phyloP scores from a whole-genome alignment of 1,140 invertebrate genomes.

The Centruroides sculpturatus region DNA sequence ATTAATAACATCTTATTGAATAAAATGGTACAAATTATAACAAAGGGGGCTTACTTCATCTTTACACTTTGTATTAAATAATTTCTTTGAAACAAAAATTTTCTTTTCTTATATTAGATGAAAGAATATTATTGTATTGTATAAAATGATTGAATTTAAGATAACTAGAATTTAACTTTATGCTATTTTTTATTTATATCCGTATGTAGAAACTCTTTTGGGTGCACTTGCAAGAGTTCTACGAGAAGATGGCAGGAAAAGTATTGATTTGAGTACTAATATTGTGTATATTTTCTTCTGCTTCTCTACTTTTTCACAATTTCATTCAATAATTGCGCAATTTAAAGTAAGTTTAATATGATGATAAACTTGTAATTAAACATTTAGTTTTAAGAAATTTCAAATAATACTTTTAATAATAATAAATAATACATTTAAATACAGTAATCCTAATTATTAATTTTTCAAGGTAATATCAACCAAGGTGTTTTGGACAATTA shows the following conservation, averaged over 20 bases:
- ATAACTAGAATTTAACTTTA: background rate
- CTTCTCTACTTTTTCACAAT: constrained; percentile 90
- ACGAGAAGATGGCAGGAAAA: constrained; percentile 92
- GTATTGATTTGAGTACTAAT: constrained; percentile 88
- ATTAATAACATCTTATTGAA: too few relatives aligned
- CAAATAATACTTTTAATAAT: too few relatives aligned
- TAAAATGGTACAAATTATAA: too few relatives aligned
- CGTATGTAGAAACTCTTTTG: constrained; percentile 67
- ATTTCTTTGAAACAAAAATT: too few relatives aligned
- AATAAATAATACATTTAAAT: too few relatives aligned
- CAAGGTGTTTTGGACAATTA: too few relatives aligned
- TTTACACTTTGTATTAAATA: too few relatives aligned
- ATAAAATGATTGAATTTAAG: constrained; percentile 36
- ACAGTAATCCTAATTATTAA: too few relatives aligned
- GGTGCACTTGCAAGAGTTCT: constrained; percentile 87
- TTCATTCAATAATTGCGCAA: constrained; percentile 80
- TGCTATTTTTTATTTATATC: background rate
- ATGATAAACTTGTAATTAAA: background rate
- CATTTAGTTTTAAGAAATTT: background rate
- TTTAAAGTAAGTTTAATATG: constrained; percentile 49
- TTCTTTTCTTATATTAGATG: too few relatives aligned
- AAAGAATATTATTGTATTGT: too few relatives aligned
- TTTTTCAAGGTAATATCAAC: too few relatives aligned
- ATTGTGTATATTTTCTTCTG: constrained; percentile 95
- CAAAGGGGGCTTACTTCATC: too few relatives aligned